phyloP scores from a whole-genome alignment of 2,797 vertebrate species.

The Centroberyx gerrardi region DNA sequence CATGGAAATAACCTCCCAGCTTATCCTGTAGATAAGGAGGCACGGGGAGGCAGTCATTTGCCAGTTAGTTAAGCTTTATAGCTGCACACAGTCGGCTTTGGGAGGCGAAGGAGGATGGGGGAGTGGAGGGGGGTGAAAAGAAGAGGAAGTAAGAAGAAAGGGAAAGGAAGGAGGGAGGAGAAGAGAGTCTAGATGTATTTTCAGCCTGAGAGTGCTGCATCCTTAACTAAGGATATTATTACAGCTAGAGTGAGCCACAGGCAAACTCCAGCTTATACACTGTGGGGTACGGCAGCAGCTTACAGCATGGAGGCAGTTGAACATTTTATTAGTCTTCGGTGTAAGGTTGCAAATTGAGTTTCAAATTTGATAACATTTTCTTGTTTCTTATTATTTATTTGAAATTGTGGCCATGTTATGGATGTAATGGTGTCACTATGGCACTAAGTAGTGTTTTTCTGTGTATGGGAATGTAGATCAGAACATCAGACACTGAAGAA shows the following conservation, averaged over 20 bases:
- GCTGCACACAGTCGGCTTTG: slow-evolving; percentile 52
- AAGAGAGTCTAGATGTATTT: slow-evolving; percentile 65
- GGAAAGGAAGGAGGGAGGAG: slow-evolving; percentile 46
- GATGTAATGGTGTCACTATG: slow-evolving; percentile 18
- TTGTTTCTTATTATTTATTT: slow-evolving; percentile 3
- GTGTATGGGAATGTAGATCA: slow-evolving; percentile 29
- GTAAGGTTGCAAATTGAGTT: background rate
- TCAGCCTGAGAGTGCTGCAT: slow-evolving; percentile 55
- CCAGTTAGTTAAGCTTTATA: slow-evolving; percentile 77
- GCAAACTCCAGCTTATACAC: slow-evolving; percentile 39
- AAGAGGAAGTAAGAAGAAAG: slow-evolving; percentile 53
- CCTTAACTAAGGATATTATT: slow-evolving; percentile 58
- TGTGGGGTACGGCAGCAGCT: slow-evolving; percentile 33
- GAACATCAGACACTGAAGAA: slow-evolving; percentile 15
- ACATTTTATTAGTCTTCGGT: slow-evolving; percentile 31
- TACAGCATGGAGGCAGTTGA: slow-evolving; percentile 12
- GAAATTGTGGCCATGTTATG: background rate
- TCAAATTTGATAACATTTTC: slow-evolving; percentile 16
- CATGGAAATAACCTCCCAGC: slow-evolving; percentile 70
- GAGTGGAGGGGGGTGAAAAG: slow-evolving; percentile 21
- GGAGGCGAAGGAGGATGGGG: slow-evolving; percentile 21
- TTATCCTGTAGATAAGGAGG: slow-evolving; percentile 68
- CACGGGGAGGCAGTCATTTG: slow-evolving; percentile 58
- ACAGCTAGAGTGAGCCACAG: slow-evolving; percentile 36
- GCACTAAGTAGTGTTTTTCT: slow-evolving; percentile 13